Evolutionary conservation across 2,113 vertebrate species (phyloP).

Genomic region (Formicarius rufipectus): DNA sequence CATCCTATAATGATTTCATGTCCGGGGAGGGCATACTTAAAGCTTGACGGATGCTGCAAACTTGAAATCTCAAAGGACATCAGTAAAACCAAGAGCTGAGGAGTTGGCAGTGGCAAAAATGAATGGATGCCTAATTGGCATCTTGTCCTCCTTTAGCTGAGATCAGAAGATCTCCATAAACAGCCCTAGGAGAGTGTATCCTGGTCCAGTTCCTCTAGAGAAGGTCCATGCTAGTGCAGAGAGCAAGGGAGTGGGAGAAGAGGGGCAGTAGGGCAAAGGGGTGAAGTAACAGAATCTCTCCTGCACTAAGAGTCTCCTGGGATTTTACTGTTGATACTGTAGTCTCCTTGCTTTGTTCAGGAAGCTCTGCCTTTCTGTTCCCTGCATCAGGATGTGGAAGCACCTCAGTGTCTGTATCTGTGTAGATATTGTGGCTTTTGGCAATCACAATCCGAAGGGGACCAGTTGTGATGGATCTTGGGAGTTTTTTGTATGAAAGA

Average conservation of each 20-base stretch:
- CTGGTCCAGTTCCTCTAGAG: background rate
- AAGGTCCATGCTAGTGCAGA: background rate
- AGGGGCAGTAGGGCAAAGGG: background rate
- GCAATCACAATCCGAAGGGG: background rate
- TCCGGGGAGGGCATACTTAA: background rate
- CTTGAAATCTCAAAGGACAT: background rate
- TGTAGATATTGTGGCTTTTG: background rate
- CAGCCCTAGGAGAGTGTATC: background rate
- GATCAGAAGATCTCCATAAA: background rate
- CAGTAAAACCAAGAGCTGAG: background rate
- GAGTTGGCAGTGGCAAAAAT: background rate
- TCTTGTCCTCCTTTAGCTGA: background rate
- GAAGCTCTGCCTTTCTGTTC: background rate
- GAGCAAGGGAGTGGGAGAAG: background rate
- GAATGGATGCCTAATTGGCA: background rate
- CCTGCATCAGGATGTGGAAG: fast-evolving
- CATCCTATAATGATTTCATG: background rate
- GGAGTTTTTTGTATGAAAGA: background rate
- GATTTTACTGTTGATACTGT: background rate
- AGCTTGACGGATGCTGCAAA: background rate
- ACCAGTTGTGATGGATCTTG: background rate
- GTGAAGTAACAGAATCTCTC: background rate
- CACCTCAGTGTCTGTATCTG: background rate
- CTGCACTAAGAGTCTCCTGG: background rate
- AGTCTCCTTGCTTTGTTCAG: background rate